Conservation (phyloP, 2,797 vertebrate genomes). For the Eulemur rubriventer region DNA sequence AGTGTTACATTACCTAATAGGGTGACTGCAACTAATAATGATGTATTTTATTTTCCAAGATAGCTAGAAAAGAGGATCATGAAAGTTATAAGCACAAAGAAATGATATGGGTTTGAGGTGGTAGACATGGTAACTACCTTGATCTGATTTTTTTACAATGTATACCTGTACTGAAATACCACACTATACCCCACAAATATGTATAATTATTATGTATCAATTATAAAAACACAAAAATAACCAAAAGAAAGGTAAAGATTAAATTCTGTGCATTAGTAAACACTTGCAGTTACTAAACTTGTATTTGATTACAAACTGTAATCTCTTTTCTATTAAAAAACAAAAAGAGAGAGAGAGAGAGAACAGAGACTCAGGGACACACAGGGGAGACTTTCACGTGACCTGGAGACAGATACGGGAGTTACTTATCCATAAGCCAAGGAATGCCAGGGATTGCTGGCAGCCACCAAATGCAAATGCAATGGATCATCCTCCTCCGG, state of each 20-base stretch:
- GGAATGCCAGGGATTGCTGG: background rate
- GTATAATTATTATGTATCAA: background rate
- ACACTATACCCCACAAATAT: background rate
- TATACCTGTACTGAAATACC: background rate
- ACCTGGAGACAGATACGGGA: background rate
- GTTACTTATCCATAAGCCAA: background rate
- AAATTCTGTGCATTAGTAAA: constrained; percentile 15
- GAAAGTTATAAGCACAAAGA: background rate
- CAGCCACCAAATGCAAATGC: background rate
- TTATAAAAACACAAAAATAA: background rate
- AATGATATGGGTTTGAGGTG: background rate
- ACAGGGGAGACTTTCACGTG: background rate
- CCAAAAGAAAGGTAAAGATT: background rate
- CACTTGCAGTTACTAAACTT: background rate
- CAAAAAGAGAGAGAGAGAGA: background rate
- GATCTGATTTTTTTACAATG: background rate
- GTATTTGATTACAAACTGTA: constrained; percentile 28
- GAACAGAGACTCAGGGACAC: background rate
- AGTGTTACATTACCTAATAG: background rate
- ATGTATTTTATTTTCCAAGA: background rate
- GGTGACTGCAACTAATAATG: background rate
- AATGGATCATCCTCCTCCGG: background rate
- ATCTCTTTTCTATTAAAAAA: constrained; percentile 19
- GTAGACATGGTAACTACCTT: background rate
- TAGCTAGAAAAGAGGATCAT: background rate